Conservation (phyloP, 2,797 vertebrate species). For the Danio aesculapii region DNA sequence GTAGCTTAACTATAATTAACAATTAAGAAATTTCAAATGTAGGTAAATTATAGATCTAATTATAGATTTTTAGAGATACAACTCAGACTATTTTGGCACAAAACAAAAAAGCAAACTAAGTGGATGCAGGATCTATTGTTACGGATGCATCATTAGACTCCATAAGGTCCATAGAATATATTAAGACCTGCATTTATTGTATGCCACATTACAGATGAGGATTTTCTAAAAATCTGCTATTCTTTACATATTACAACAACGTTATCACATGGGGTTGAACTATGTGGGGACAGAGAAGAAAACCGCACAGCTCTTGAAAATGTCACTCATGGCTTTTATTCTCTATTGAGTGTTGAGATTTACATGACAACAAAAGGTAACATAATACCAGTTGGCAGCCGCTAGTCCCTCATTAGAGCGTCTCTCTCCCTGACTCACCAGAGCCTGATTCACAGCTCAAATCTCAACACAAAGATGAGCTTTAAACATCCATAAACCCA, state of each 20-base stretch:
- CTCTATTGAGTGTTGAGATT: conserved; percentile 49
- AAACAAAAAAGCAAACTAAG: neutral
- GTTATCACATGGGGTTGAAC: conserved; percentile 32
- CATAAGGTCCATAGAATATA: conserved; percentile 1
- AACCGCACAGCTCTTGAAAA: conserved; percentile 43
- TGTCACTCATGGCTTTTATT: conserved; percentile 52
- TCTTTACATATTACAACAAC: conserved; percentile 37
- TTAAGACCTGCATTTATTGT: conserved; percentile 15
- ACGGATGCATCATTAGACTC: neutral
- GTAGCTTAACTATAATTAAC: too few species aligned
- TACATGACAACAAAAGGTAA: conserved; percentile 60
- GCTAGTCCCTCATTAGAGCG: conserved; percentile 52
- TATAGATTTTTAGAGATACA: neutral
- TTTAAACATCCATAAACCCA: conserved; percentile 88
- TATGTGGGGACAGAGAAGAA: conserved; percentile 46
- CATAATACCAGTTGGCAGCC: conserved; percentile 54
- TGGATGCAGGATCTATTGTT: conserved; percentile 10
- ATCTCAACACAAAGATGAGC: conserved; percentile 87
- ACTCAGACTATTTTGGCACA: neutral
- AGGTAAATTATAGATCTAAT: too few species aligned
- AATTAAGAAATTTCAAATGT: neutral
- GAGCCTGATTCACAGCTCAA: conserved; percentile 64
- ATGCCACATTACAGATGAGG: neutral
- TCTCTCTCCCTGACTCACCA: conserved; percentile 50
- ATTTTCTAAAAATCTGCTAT: conserved; percentile 41